These are phyloP conservation scores for Volucella bombylans DNA, from an alignment of 2,888 invertebrate species.

Conservation along the genomic window DNA sequence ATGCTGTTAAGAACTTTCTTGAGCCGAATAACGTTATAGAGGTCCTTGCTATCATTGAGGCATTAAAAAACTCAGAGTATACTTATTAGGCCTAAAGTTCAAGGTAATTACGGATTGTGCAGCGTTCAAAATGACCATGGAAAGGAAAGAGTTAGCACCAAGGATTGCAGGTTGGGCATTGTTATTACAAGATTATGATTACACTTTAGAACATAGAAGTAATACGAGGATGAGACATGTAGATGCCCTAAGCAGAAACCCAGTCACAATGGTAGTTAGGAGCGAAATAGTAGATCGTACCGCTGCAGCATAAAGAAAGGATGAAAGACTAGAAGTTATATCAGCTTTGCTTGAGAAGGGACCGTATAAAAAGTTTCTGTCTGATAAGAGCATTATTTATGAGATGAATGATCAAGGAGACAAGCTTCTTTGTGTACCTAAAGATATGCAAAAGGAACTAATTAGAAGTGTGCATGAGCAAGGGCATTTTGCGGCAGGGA, in stretches of 20 bases:
- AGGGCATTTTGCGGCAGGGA: too few relatives aligned
- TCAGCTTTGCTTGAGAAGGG: too few relatives aligned
- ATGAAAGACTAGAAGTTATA: too few relatives aligned
- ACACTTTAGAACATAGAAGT: slow-evolving; percentile 2
- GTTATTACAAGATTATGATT: too few relatives aligned
- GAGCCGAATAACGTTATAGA: too few relatives aligned
- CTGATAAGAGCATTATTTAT: too few relatives aligned
- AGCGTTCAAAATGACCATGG: too few relatives aligned
- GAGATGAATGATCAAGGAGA: slow-evolving; percentile 25
- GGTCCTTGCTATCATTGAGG: neutral
- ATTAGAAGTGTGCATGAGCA: too few relatives aligned
- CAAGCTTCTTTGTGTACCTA: slow-evolving; percentile 15
- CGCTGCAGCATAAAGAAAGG: neutral
- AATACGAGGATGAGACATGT: slow-evolving; percentile 33
- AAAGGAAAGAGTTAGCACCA: too few relatives aligned
- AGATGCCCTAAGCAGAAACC: slow-evolving; percentile 38
- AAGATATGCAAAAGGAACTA: slow-evolving; percentile 23
- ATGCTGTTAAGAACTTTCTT: too few relatives aligned
- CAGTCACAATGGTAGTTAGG: slow-evolving; percentile 12
- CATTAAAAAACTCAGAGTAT: slow-evolving; percentile 1
- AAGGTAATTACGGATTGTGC: neutral
- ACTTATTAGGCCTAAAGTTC: neutral
- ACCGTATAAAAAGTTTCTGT: too few relatives aligned
- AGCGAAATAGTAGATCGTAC: neutral
- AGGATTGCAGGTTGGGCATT: too few relatives aligned